Evolutionary conservation across 2,888 invertebrate species (phyloP).

Genomic region (Monopis laevigella): DNA sequence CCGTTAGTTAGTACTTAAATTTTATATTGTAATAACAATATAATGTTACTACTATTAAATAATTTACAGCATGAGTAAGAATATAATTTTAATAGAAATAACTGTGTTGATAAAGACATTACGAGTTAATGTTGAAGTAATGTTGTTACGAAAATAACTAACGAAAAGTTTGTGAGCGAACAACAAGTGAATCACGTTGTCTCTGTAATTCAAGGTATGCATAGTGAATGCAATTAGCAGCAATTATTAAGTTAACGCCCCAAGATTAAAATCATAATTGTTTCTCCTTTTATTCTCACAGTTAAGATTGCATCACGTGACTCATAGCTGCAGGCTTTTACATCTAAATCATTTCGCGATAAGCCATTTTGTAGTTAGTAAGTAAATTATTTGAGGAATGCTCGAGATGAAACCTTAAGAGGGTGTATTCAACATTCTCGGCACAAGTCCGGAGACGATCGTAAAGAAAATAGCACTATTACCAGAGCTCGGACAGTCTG

Average conservation of each 20-base stretch:
- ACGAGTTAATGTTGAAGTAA: too few relatives aligned
- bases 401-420: conserved; percentile 11
- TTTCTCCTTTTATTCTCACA: conserved; percentile 30
- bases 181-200: too few relatives aligned
- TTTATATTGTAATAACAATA: too few relatives aligned
- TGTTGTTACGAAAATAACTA: too few relatives aligned
- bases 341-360: conserved; percentile 12
- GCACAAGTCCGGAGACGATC: conserved; percentile 9
- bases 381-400: conserved; percentile 11
- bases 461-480: conserved; percentile 13
- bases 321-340: conserved; percentile 12
- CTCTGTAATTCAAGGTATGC: too few relatives aligned
- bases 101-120: too few relatives aligned
- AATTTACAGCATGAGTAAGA: too few relatives aligned
- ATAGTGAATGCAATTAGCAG: conserved; percentile 35
- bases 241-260: conserved; percentile 39
- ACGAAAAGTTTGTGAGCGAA: too few relatives aligned
- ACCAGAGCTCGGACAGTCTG: conserved; percentile 4
- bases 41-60: too few relatives aligned
- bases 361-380: conserved; percentile 9
- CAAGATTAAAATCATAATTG: conserved; percentile 38
- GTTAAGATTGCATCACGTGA: conserved; percentile 23
- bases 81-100: too few relatives aligned
- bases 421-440: conserved; percentile 10
- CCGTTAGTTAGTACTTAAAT: too few relatives aligned